A percentile compares a stretch with the other conserved stretches of the same genome.
These are phyloP conservation scores for Polypedilum vanderplanki DNA, from an alignment of 1,140 invertebrate genomes.

Conservation along the genomic window DNA sequence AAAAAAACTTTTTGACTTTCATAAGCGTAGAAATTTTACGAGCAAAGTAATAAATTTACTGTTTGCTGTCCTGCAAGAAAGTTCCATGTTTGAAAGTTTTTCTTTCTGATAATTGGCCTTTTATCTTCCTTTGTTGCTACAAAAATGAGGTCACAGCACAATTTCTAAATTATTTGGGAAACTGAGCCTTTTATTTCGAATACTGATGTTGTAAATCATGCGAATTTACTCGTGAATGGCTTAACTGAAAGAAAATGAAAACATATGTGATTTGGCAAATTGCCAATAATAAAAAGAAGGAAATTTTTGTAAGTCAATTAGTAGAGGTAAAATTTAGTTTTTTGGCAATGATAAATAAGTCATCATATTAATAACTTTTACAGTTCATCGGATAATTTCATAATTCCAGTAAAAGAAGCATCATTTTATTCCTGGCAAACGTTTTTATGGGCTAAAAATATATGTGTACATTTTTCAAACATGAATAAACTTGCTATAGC, in stretches of 20 bases:
- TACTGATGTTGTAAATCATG: too few species aligned
- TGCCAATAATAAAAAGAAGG: neutral
- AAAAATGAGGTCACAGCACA: too few species aligned
- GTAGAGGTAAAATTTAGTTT: neutral
- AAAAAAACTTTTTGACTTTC: too few species aligned
- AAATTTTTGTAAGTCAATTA: neutral
- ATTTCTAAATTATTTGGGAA: too few species aligned
- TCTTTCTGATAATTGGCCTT: too few species aligned
- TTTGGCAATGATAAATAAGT: slow-evolving; percentile 6
- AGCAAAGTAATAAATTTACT: neutral
- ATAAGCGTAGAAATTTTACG: neutral
- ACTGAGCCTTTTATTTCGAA: too few species aligned
- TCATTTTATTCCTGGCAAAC: neutral
- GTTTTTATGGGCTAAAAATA: neutral
- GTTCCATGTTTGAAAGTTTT: neutral
- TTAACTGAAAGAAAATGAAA: neutral
- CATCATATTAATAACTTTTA: slow-evolving; percentile 20
- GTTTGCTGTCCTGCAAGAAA: neutral
- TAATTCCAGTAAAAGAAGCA: neutral
- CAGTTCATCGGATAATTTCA: slow-evolving; percentile 12
- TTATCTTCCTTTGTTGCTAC: too few species aligned
- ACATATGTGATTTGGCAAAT: neutral
- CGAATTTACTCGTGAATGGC: neutral
- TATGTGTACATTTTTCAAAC: slow-evolving; percentile 11
- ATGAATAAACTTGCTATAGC: neutral